Evolutionary conservation across 2,888 invertebrate genomes (phyloP), one percentile per base, ranked within the genome.

Genomic region (Chymomyza fuscimana): DNA sequence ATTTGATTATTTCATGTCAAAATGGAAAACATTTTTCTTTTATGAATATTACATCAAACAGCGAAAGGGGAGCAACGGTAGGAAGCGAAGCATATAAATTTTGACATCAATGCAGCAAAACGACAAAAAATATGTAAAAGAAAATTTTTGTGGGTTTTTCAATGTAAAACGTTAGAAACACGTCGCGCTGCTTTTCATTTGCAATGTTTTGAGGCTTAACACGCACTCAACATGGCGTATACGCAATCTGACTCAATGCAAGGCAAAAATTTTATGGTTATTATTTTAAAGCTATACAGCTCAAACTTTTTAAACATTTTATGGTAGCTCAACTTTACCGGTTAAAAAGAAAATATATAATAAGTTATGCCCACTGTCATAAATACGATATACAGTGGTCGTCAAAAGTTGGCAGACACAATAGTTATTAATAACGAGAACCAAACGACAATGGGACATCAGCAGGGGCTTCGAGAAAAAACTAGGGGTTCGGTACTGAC

Each of bases 1-100:
- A 82, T 87, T 84, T 87, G 87, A 85, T 84, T 82, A 84, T 82
- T 82, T 75, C 66, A 78, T 78, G 79, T 84, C 81, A 82, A 76
- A 80, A 84, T 80, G 73, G 65, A 75, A 73, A 79, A 72, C 65
- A 74, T 70, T 72, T 72, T 63, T 65, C 70, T 67, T 63, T 51
- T 63, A 10, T 63, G 25, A 19, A 60, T 69, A 40, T 81, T 76
- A 83, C 72, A 80, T 84, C 71, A 70, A 73, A 77, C 70, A 73
- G 75, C 78, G 74, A 82, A 70, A 68, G 74, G 74, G 73, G 67
- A 32, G 40, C 16, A 52, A 19, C 9, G 63, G 16, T 5, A 5
- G 54, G 9, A 54, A 19, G 19, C 54, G 5, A 12, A 22, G 16
- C 54, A 19, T 54, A 54, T 2, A 19, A 54, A 19, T 54, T 54